Evolutionary conservation across 2,797 vertebrate species (phyloP).

Genomic region (Thunnus albacares): DNA sequence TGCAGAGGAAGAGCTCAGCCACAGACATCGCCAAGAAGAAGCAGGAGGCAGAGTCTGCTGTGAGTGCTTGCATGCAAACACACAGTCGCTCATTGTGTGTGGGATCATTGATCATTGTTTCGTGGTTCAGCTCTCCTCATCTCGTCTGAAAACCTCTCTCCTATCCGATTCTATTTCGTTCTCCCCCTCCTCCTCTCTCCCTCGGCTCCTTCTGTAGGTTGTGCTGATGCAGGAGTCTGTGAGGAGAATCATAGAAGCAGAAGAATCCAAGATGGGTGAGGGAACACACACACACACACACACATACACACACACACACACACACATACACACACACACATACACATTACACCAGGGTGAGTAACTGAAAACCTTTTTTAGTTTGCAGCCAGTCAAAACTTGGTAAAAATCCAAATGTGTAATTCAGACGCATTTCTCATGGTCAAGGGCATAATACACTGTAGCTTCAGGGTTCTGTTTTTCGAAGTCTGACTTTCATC

Average conservation of each 20-base stretch:
- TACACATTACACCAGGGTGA: slow-evolving; percentile 27
- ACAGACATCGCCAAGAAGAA: slow-evolving; percentile 94
- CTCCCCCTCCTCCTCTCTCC: slow-evolving; percentile 31
- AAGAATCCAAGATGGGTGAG: slow-evolving; percentile 98
- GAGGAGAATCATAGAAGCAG: slow-evolving; percentile 94
- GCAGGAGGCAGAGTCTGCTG: slow-evolving; percentile 96
- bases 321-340: background rate
- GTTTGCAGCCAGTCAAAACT: slow-evolving; percentile 52
- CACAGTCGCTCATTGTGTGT: slow-evolving; percentile 34
- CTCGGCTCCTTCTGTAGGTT: slow-evolving; percentile 86
- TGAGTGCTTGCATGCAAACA: slow-evolving; percentile 82
- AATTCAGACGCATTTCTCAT: slow-evolving; percentile 53
- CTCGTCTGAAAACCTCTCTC: slow-evolving; percentile 43
- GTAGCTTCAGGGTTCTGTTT: slow-evolving; percentile 31
- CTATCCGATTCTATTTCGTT: slow-evolving; percentile 44
- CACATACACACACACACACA: slow-evolving; percentile 18
- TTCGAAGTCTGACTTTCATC: slow-evolving; percentile 43
- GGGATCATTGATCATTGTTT: slow-evolving; percentile 63
- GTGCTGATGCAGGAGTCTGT: slow-evolving; percentile 98
- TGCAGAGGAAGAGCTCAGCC: slow-evolving; percentile 93
- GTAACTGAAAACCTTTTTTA: slow-evolving; percentile 44
- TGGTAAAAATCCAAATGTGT: slow-evolving; percentile 52
- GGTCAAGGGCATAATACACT: slow-evolving; percentile 30
- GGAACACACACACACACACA: slow-evolving; percentile 21
- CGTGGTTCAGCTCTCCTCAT: slow-evolving; percentile 54